phyloP scores from a whole-genome alignment of 2,888 invertebrate species.

The Magallana nippona region DNA sequence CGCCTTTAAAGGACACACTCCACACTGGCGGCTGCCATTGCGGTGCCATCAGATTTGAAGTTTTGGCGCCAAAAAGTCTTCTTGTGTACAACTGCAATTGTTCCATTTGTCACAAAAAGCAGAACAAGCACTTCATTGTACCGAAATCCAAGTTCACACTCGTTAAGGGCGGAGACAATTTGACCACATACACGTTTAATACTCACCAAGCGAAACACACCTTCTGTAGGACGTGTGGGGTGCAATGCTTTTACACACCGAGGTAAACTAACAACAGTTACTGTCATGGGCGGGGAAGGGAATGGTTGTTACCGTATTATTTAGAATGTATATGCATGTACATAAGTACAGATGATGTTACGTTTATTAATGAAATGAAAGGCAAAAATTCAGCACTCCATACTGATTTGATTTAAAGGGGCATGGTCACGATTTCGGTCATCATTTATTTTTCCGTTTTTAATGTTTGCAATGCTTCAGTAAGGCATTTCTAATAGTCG shows the following conservation, averaged over 20 bases:
- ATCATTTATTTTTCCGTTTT: no score
- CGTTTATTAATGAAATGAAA: no score
- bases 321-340: no score
- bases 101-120: slow-evolving; percentile 81
- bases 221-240: slow-evolving; percentile 82
- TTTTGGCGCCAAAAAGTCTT: slow-evolving; percentile 76
- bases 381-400: no score
- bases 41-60: slow-evolving; percentile 80
- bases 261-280: slow-evolving; percentile 59
- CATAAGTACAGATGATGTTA: no score
- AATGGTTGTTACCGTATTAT: no score
- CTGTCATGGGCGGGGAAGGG: neutral
- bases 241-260: slow-evolving; percentile 82
- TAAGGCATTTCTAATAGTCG: no score
- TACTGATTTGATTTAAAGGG: no score
- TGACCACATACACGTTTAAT: slow-evolving; percentile 81
- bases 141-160: slow-evolving; percentile 79
- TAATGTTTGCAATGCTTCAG: no score
- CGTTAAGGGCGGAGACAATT: slow-evolving; percentile 78
- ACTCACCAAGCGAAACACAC: slow-evolving; percentile 80
- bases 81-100: slow-evolving; percentile 81
- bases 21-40: slow-evolving; percentile 81
- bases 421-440: no score
- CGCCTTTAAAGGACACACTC: no score
- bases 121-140: slow-evolving; percentile 81